A percentile compares a stretch with the other conserved stretches of the same genome.
phyloP scores from a whole-genome alignment of 2,113 vertebrate genomes.

The Cyanoderma ruficeps region DNA sequence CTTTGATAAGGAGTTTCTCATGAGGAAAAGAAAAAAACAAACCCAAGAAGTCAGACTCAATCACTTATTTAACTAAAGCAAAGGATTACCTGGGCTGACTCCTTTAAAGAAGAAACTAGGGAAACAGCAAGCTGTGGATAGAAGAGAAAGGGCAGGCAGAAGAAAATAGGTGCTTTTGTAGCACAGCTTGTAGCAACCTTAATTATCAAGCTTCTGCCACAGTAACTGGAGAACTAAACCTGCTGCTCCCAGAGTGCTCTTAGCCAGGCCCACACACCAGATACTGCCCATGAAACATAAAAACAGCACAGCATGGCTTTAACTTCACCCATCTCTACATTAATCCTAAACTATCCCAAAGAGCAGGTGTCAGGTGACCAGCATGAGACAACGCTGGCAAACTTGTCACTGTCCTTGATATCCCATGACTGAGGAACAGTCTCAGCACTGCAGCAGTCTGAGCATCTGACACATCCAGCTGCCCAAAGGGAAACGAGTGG shows the following conservation, averaged over 20 bases:
- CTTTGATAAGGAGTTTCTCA: not conserved
- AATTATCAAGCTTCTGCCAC: not conserved
- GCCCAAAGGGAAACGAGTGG: not conserved
- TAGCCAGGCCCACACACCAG: not conserved
- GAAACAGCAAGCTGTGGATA: not conserved
- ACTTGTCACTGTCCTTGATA: not conserved
- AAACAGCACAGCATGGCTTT: not conserved
- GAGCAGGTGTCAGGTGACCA: not conserved
- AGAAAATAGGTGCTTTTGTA: not conserved
- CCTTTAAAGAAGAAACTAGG: not conserved
- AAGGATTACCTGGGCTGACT: not conserved
- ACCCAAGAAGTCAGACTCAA: not conserved
- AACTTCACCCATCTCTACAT: not conserved
- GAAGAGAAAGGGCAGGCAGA: not conserved
- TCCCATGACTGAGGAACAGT: fast-evolving
- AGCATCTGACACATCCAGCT: not conserved
- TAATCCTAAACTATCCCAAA: not conserved
- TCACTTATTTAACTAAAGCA: not conserved
- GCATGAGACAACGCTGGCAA: not conserved
- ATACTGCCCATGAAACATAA: not conserved
- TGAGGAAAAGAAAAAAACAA: not conserved
- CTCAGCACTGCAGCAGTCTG: not conserved
- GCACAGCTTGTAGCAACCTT: not conserved
- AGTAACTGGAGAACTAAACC: not conserved
- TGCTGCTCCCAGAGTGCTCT: not conserved